A percentile compares a stretch with the other conserved stretches of the same genome.
These are phyloP conservation scores for Hozukius guyotensis DNA, from an alignment of 2,797 vertebrate genomes.

Conservation along the genomic window DNA sequence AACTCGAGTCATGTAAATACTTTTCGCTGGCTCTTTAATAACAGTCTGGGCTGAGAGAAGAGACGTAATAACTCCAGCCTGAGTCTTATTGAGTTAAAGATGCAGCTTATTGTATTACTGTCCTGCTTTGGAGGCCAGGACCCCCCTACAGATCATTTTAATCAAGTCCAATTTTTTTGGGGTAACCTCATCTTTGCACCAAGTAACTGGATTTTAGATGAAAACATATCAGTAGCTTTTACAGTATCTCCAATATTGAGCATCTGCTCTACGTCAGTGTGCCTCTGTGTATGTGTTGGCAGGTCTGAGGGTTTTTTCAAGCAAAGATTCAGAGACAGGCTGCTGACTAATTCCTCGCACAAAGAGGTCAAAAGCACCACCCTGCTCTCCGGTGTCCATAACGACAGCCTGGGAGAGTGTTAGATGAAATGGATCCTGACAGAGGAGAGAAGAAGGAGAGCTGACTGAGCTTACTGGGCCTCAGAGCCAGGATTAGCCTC, in stretches of 20 bases:
- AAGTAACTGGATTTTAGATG: not conserved
- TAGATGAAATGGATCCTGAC: slow-evolving; percentile 62
- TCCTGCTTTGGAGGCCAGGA: slow-evolving; percentile 22
- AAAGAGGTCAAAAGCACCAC: slow-evolving; percentile 62
- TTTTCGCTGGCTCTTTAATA: slow-evolving; percentile 53
- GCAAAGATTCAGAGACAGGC: slow-evolving; percentile 40
- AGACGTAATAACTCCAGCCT: slow-evolving; percentile 28
- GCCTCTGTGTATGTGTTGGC: not conserved
- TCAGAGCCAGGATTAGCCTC: slow-evolving; percentile 75
- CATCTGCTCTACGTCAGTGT: not conserved
- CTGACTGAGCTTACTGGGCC: slow-evolving; percentile 63
- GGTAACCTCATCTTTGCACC: slow-evolving; percentile 12
- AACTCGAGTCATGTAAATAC: slow-evolving; percentile 65
- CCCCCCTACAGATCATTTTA: slow-evolving; percentile 21
- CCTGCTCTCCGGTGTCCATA: slow-evolving; percentile 57
- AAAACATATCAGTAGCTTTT: not conserved
- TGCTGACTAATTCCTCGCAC: slow-evolving; percentile 58
- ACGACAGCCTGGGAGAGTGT: slow-evolving; percentile 51
- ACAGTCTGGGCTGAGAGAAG: slow-evolving; percentile 24
- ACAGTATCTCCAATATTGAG: not conserved
- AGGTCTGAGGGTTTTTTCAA: slow-evolving; percentile 27
- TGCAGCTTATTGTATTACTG: slow-evolving; percentile 54
- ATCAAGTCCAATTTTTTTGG: slow-evolving; percentile 25
- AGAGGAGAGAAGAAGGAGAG: slow-evolving; percentile 55
- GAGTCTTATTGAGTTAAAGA: slow-evolving; percentile 63